These are phyloP conservation scores for Malurus melanocephalus DNA, from an alignment of 2,113 vertebrate species.

Conservation along the genomic window DNA sequence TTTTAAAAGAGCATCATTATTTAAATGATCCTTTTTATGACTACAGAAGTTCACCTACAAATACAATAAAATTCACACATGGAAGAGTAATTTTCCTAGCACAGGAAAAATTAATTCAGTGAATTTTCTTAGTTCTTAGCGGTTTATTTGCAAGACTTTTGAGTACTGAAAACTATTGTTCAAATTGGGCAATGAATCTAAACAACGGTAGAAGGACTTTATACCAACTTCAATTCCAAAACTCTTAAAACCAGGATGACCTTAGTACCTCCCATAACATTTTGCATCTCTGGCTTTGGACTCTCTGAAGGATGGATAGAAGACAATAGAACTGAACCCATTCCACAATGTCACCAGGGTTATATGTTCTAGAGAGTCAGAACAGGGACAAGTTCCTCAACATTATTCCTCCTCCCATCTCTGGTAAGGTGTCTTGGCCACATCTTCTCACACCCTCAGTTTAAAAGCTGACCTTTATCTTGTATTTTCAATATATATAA, in stretches of 20 bases:
- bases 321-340: background rate
- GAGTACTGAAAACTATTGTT: background rate
- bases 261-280: background rate
- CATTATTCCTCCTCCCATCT: background rate
- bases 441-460: background rate
- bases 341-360: background rate
- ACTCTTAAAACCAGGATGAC: background rate
- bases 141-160: background rate
- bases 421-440: background rate
- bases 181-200: background rate
- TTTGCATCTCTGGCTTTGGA: background rate
- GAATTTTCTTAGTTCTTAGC: background rate
- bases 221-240: background rate
- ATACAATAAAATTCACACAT: background rate
- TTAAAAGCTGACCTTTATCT: background rate
- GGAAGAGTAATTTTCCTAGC: background rate
- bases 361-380: background rate
- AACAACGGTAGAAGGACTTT: background rate
- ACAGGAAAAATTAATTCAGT: background rate
- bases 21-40: constrained; percentile 12
- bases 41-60: background rate
- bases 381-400: background rate
- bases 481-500: background rate
- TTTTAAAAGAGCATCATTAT: constrained; percentile 9
- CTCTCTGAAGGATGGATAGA: background rate